These are phyloP conservation scores for Cepaea hortensis DNA, from an alignment of 2,888 invertebrate genomes.

Conservation along the genomic window DNA sequence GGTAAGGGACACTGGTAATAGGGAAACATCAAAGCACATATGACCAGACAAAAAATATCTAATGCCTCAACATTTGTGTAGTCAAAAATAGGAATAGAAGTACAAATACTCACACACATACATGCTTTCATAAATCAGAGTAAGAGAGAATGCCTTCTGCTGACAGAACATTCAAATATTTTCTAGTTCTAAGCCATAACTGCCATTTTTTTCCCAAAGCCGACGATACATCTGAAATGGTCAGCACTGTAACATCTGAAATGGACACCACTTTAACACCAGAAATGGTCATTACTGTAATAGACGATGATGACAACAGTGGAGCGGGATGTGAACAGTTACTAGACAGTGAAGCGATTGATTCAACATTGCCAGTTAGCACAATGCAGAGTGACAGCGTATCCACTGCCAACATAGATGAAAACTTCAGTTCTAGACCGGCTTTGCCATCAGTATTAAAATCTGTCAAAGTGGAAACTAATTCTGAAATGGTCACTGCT, in stretches of 20 bases:
- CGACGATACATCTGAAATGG: neutral
- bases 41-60: too few relatives aligned
- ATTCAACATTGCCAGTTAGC: neutral
- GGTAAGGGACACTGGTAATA: too few relatives aligned
- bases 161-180: too few relatives aligned
- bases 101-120: too few relatives aligned
- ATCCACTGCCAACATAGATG: neutral
- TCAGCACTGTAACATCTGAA: neutral
- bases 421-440: neutral
- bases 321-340: neutral
- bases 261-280: neutral
- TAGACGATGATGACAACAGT: neutral
- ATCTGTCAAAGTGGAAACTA: neutral
- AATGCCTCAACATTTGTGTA: too few relatives aligned
- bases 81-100: too few relatives aligned
- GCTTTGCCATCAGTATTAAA: neutral
- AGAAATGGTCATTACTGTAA: neutral
- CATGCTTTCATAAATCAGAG: neutral
- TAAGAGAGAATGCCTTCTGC: neutral
- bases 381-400: neutral
- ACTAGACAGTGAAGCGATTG: neutral
- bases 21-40: too few relatives aligned
- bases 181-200: too few relatives aligned
- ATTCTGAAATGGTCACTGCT: neutral
- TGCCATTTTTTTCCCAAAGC: neutral